Evolutionary conservation across 2,888 invertebrate species (phyloP).

Genomic region (Drosophila pegasa): DNA sequence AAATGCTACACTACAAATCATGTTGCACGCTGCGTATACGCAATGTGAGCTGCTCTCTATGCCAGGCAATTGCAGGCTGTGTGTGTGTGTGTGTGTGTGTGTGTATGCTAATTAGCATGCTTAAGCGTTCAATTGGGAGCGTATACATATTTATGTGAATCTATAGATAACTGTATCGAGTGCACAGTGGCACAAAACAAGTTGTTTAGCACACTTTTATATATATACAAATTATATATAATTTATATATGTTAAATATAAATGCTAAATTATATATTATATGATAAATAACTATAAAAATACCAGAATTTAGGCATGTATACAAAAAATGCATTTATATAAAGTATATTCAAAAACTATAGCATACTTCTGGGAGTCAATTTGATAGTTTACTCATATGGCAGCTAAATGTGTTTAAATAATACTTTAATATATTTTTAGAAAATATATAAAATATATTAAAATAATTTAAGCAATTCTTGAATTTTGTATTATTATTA

Average conservation of each 20-base stretch:
- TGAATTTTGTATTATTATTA: no score
- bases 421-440: no score
- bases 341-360: neutral
- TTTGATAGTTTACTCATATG: neutral
- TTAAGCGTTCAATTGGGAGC: constrained; percentile 29
- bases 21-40: constrained; percentile 58
- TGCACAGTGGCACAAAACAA: constrained; percentile 16
- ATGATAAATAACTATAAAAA: no score
- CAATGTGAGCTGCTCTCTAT: constrained; percentile 30
- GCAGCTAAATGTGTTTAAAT: no score
- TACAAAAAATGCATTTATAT: no score
- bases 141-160: neutral
- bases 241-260: neutral
- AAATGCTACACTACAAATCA: constrained; percentile 24
- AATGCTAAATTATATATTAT: no score
- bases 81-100: neutral
- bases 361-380: constrained; percentile 38
- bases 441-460: neutral
- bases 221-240: neutral
- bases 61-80: neutral
- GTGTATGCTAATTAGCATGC: constrained; percentile 56
- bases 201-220: neutral
- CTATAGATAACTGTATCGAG: neutral
- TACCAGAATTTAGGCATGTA: no score
- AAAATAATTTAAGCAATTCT: no score